phyloP scores from a whole-genome alignment of 2,888 invertebrate species.

The Caradrina kadenii region DNA sequence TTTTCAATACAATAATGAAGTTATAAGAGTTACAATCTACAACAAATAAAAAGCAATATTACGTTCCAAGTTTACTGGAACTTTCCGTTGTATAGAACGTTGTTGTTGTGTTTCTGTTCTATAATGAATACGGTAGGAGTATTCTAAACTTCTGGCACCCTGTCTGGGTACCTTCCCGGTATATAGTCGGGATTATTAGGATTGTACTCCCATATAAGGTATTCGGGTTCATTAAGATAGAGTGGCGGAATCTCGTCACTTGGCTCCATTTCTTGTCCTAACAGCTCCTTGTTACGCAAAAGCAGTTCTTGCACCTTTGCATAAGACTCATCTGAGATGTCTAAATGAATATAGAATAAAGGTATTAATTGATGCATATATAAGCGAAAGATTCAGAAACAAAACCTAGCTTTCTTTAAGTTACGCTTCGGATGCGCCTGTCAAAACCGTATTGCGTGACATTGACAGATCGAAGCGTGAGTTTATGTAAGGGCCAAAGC shows the following conservation, averaged over 20 bases:
- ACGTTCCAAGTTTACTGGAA: too few relatives aligned
- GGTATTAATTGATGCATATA: too few relatives aligned
- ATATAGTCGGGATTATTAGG: constrained; percentile 86
- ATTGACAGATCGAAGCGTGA: too few relatives aligned
- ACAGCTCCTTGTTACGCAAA: constrained; percentile 81
- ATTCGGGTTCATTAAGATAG: constrained; percentile 87
- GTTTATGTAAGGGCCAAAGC: too few relatives aligned
- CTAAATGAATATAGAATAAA: constrained; percentile 57
- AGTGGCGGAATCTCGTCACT: constrained; percentile 86
- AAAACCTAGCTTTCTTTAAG: too few relatives aligned
- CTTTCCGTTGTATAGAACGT: too few relatives aligned
- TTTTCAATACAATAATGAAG: neutral
- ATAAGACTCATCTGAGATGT: constrained; percentile 86
- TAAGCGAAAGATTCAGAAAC: too few relatives aligned
- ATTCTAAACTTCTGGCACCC: constrained; percentile 81
- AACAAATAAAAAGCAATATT: neutral
- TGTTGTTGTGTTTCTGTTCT: too few relatives aligned
- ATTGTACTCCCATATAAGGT: constrained; percentile 88
- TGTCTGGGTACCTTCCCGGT: constrained; percentile 83
- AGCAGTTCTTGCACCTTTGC: constrained; percentile 84
- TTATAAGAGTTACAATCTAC: neutral
- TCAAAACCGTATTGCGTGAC: too few relatives aligned
- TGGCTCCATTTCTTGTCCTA: constrained; percentile 81
- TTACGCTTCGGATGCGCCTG: too few relatives aligned
- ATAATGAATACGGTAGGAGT: too few relatives aligned